Conservation (phyloP, 1,140 invertebrate species). For the Cotesia glomerata region DNA sequence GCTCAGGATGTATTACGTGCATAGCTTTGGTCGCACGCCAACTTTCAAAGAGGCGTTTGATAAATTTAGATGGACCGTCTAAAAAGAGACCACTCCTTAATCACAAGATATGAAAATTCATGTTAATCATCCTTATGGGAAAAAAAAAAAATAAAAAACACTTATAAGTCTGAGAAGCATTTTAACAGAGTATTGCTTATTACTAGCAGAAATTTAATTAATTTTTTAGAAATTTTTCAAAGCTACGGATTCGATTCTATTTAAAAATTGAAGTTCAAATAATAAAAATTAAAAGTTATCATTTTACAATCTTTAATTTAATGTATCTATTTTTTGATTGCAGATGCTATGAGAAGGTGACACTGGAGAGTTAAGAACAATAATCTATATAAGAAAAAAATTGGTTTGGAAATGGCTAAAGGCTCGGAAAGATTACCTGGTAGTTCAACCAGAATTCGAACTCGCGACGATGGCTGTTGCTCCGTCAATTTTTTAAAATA, state of each 20-base stretch:
- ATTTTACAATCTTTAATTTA: no score
- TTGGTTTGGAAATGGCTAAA: slow-evolving; percentile 53
- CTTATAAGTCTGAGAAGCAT: background rate
- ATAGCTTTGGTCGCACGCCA: slow-evolving; percentile 19
- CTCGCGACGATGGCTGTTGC: slow-evolving; percentile 75
- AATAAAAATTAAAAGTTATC: no score
- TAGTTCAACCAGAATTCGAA: slow-evolving; percentile 59
- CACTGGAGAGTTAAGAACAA: slow-evolving; percentile 28
- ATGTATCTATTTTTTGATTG: slow-evolving; percentile 30
- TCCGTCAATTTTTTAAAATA: slow-evolving; percentile 80
- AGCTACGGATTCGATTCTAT: no score
- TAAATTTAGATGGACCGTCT: slow-evolving; percentile 20
- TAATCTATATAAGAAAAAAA: slow-evolving; percentile 14
- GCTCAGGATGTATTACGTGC: background rate
- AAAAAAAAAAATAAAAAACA: background rate
- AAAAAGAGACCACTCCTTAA: slow-evolving; percentile 7
- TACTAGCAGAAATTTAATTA: no score
- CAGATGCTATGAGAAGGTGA: slow-evolving; percentile 56
- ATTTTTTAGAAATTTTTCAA: no score
- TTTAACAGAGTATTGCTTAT: no score
- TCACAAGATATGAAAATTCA: slow-evolving; percentile 8
- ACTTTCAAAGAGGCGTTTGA: slow-evolving; percentile 18
- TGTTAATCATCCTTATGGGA: background rate
- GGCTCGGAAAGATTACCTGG: slow-evolving; percentile 57
- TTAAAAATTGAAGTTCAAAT: no score